Evolutionary conservation across 2,113 vertebrate genomes (phyloP), one percentile per base, ranked within the genome.

Genomic region (Dipodomys merriami): DNA sequence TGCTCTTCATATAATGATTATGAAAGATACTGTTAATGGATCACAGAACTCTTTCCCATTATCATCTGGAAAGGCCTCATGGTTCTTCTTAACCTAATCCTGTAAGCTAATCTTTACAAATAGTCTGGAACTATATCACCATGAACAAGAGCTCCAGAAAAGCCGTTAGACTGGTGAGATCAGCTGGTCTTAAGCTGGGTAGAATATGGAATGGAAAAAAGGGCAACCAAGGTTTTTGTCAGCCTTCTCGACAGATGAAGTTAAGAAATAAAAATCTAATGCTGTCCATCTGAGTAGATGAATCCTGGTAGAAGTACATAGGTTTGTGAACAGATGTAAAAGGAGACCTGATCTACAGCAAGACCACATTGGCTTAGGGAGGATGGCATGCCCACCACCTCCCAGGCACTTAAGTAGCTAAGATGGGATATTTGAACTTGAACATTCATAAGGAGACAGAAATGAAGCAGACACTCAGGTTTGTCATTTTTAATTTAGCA

Each of bases 401-500:
- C 57, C 35, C 18, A 81, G 84, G 6, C 20, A 13, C 18, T 7
- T 86, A 62, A 8, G 23, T 18, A 77, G 78, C 33, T 85, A 27
- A 29, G 22, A 67, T 46, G 49, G 10, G 10, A 2, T 29, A 57
- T 67, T 22, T 92, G 33, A 29, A 62, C 23, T 29, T 71, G 30
- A 93, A 69, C 13, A 67, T n/a, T 71, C 16, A 60, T 72, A 92
- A 33, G 39, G 46, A 83, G 8, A 64, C 15, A 78, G 53, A 83
- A 85, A 74, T 74, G 16, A 74, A 76, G 4, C n/a, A 71, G 67
- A 73, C 57, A 16, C 1, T 30, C 87, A 49, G 35, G 22, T 76
- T 79, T 35, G 74, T 85, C 27, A 78, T 76, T 90, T 93, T 91
- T 44, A 86, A 22, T 88, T 91, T 91, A 57, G 15, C 53, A 57